Percentiles rank a stretch among this genome's conserved stretches.
Evolutionary conservation across 2,888 invertebrate species (phyloP).

Genomic region (Polydrusus cervinus): DNA sequence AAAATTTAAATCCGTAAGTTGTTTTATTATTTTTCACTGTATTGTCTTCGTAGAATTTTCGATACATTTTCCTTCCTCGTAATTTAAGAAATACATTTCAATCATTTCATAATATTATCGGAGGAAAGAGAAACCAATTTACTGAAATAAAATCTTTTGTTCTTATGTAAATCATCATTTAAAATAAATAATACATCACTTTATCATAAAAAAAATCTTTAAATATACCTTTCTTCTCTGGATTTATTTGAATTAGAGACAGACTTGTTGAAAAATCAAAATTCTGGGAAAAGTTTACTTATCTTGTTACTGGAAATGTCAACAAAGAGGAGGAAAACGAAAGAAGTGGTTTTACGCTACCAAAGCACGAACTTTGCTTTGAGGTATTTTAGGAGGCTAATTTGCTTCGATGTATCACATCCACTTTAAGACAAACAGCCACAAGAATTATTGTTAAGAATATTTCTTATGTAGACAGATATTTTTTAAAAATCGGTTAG

Average conservation of each 20-base stretch:
- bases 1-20: too few relatives aligned
- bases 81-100: too few relatives aligned
- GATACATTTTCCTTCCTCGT: too few relatives aligned
- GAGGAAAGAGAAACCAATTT: background rate
- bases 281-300: constrained; percentile 5
- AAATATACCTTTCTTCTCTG: background rate
- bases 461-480: too few relatives aligned
- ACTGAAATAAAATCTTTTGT: background rate
- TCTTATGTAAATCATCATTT: background rate
- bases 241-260: constrained; percentile 3
- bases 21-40: too few relatives aligned
- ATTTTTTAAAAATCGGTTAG: too few relatives aligned
- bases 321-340: constrained; percentile 18
- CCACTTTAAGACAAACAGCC: background rate
- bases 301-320: constrained; percentile 17
- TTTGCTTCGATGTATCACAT: background rate
- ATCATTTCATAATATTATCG: too few relatives aligned
- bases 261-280: constrained; percentile 17
- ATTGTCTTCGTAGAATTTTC: too few relatives aligned
- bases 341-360: constrained; percentile 10
- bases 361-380: background rate
- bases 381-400: background rate
- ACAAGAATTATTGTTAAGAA: background rate
- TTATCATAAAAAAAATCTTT: background rate
- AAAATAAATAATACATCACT: background rate